Conservation (phyloP, 2,888 invertebrate genomes). For the Smittia aterrima region DNA sequence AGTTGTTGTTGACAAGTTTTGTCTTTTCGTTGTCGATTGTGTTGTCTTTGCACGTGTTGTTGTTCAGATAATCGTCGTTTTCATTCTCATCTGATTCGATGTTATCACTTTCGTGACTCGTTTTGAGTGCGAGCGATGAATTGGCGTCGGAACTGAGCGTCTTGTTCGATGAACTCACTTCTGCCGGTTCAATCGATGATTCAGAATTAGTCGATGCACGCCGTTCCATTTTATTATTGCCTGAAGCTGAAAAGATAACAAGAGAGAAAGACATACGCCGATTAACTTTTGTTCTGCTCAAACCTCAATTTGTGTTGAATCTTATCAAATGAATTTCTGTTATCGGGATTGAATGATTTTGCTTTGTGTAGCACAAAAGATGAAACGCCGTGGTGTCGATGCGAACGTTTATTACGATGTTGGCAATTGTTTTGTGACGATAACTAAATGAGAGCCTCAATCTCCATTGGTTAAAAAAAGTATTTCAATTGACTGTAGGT, state of each 20-base stretch:
- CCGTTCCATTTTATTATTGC: slow-evolving; percentile 49
- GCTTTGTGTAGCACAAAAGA: too few relatives aligned
- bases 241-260: slow-evolving; percentile 22
- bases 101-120: slow-evolving; percentile 41
- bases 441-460: too few relatives aligned
- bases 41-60: slow-evolving; percentile 5
- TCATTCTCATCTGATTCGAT: slow-evolving; percentile 42
- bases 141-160: slow-evolving; percentile 46
- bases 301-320: too few relatives aligned
- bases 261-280: background rate
- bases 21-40: slow-evolving; percentile 42
- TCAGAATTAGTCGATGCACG: slow-evolving; percentile 51
- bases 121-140: slow-evolving; percentile 36
- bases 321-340: too few relatives aligned
- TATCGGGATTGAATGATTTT: too few relatives aligned
- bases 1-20: slow-evolving; percentile 42
- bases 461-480: too few relatives aligned
- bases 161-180: slow-evolving; percentile 51
- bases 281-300: too few relatives aligned
- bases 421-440: too few relatives aligned
- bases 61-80: slow-evolving; percentile 27
- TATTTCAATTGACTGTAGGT: too few relatives aligned
- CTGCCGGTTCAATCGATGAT: slow-evolving; percentile 53
- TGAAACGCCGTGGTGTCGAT: too few relatives aligned
- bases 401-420: too few relatives aligned